Base-by-base conservation (phyloP, 2,888 invertebrate genomes). In the Leucozona laternaria region DNA sequence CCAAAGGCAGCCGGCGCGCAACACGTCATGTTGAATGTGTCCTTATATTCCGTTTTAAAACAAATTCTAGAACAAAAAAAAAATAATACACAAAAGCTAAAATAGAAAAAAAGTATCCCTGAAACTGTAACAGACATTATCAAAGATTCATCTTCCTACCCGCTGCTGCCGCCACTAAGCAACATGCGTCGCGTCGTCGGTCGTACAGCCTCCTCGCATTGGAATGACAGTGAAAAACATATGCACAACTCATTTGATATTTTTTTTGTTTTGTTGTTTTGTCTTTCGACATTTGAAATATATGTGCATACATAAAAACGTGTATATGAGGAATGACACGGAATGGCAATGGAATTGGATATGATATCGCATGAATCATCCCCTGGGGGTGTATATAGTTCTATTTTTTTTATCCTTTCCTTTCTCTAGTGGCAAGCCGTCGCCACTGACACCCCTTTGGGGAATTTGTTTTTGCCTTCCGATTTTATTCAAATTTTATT, bases 321-420 rank as follows among this genome's bases (percentile, higher is more conserved):
- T 64, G 43, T 45, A 66, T 31, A 66, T 45, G 64, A 66, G 66
- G 50, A 77, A 62, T 55, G 75, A 72, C 68, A 68, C 55, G 70
- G 60, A 79, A 83, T 83, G 83, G 84, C 76, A 85, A 80, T 85
- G 85, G 85, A 85, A 85, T 85, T 85, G 85, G 77, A 73, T 85
- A 80, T 85, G 76, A 79, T 80, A 85, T 80, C 80, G 28, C 25
- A 77, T 85, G 80, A 77, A 80, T 85, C 84, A 80, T 76, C 76
- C 85, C 85, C 48, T 25, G 66, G 80, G 85, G 77, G 68, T 53
- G 50, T 55, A 58, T 7, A 45, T 72, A 77, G 57, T 79, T 62
- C 75, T 72, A 64, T 72, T 72, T 43, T 45, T 72, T 53, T n/a
- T n/a, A n/a, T n/a, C n/a, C n/a, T n/a, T 50, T 75, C 57, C 72